Base-by-base conservation (phyloP, 2,113 vertebrate genomes). In the Arothron firmamentum region DNA sequence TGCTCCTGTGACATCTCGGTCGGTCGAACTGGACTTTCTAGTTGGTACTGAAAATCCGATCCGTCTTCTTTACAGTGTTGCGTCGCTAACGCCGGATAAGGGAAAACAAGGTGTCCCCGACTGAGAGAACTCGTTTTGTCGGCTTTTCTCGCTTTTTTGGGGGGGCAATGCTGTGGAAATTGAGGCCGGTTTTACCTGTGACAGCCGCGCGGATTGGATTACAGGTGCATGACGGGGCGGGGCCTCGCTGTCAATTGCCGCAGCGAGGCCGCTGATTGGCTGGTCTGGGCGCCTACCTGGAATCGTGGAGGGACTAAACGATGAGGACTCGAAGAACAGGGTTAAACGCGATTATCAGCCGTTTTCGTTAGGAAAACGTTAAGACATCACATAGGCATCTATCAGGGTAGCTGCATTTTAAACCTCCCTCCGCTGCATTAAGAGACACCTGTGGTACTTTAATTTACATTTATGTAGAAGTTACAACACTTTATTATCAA, bases 11-110 rank as follows among this genome's bases (percentile, higher is more conserved):
- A 95, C 96, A 97, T 98, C 92, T 93, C 89, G 88, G 79, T 90
- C 89, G 93, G 94, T 93, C 91, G 92, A 95, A 98, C 96, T 95
- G 94, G 96, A 96, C 94, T 91, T 92, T 95, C 95, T 89, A 94
- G 96, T 97, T 94, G 87, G 93, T 92, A 92, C 93, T 92, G 93
- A 92, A 91, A 91, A 92, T 92, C 90, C 91, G 90, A 90, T 92
- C 91, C 90, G 90, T 92, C 90, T 92, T 91, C 91, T 92, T 91
- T 88, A 49, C 67, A 60, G 71, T 78, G 79, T 70, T 82, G 72
- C 74, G 61, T 71, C 79, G 74, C 67, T 61, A 67, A 86, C 79
- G 75, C 84, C 80, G 90, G 89, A 91, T 91, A 86, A 91, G 89
- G 90, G 90, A 87, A 88, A 89, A 85, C 86, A 81, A 78, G 28